Conservation (phyloP, 1,140 invertebrate species). For the Lasioglossum baleicum region DNA sequence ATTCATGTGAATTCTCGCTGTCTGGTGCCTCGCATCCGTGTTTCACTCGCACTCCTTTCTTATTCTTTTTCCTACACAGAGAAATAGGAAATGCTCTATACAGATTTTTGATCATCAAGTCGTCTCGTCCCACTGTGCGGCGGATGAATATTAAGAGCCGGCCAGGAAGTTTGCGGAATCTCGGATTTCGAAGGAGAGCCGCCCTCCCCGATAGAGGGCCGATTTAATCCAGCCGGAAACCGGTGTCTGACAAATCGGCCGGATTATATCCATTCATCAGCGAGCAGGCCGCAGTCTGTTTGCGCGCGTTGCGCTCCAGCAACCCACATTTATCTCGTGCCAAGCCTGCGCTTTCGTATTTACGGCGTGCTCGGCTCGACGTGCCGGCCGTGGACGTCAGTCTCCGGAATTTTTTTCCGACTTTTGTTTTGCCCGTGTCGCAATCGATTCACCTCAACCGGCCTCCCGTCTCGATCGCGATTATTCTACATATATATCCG, state of each 20-base stretch:
- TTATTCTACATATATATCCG: too few relatives aligned
- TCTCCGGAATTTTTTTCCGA: constrained; percentile 22
- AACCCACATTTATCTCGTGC: constrained; percentile 59
- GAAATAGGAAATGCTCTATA: too few relatives aligned
- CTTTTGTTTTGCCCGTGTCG: neutral
- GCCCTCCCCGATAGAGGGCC: neutral
- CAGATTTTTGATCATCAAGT: too few relatives aligned
- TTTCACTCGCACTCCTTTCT: too few relatives aligned
- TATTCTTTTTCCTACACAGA: too few relatives aligned
- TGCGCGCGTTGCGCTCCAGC: constrained; percentile 33
- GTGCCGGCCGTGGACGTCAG: constrained; percentile 13
- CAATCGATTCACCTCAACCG: constrained; percentile 10
- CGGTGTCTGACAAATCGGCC: constrained; percentile 19
- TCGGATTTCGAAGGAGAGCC: neutral
- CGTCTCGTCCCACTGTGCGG: too few relatives aligned
- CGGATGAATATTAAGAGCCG: neutral
- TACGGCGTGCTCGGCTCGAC: constrained; percentile 6
- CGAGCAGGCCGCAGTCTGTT: constrained; percentile 1
- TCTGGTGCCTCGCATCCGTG: too few relatives aligned
- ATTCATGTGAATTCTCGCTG: too few relatives aligned
- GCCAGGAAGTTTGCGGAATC: neutral
- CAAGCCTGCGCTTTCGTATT: constrained; percentile 67
- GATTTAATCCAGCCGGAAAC: constrained; percentile 18
- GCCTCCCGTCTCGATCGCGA: neutral
- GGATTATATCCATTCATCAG: constrained; percentile 40